Evolutionary conservation across 2,888 invertebrate species (phyloP), one percentile per base, ranked within the genome.

Genomic region (Sminthurinus aureus): DNA sequence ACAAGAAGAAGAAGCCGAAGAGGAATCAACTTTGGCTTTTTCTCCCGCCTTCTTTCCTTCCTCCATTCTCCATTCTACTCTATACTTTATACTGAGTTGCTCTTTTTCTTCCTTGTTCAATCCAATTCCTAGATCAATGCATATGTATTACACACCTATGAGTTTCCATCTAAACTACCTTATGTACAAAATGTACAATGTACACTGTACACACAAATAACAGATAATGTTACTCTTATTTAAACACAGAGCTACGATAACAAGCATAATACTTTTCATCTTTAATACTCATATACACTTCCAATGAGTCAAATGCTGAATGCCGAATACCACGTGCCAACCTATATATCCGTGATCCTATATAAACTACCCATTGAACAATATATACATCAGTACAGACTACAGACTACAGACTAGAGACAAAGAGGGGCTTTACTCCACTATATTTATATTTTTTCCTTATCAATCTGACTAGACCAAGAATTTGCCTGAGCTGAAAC

Each of bases 391-490:
- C 18, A 0, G 4, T 58, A 13, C 13, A 18, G 58, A 58, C 15
- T 2, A 2, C 2, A 58, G 58, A 15, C 6, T 38, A 1, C 6
- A 38, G 18, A 58, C 58, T 15, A 2, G 2, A 58, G 58, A 58
- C 15, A 58, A 58, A 58, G 58, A 58, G 58, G 38, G 38, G 38
- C 38, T 38, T 38, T 38, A 38, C 38, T 38, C 38, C 38, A 38
- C 6, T 38, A 38, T 38, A n/a, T 71, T 71, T 71, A 15, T 24
- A 13, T 24, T 24, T 71, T 71, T 24, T 71, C 11, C 71, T 71
- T 71, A 71, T 71, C 71, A 71, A 71, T 71, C 71, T 24, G 71
- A 71, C 26, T 22, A 67, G 67, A 67, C 20, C n/a, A 67, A 20
- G 20, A 15, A 64, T 15, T 18, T 15, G 64, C 15, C 18, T 18